Conservation (phyloP, 2,113 vertebrate species). For the Oostethus manadensis region DNA sequence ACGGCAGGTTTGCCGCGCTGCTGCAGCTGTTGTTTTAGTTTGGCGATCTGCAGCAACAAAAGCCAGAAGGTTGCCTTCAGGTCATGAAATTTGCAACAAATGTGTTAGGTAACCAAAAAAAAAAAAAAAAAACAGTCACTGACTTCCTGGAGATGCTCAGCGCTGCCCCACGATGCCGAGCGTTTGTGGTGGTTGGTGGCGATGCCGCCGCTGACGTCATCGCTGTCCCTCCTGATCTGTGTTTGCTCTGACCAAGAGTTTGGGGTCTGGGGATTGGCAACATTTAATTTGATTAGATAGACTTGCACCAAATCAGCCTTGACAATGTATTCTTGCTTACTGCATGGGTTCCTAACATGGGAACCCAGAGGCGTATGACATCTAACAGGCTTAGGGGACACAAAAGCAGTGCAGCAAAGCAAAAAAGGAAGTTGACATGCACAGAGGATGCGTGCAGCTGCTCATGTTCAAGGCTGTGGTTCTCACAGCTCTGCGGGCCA, state of each 20-base stretch:
- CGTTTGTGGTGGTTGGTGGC: slow-evolving; percentile 74
- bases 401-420: slow-evolving; percentile 34
- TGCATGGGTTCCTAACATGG: no score
- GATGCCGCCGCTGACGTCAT: slow-evolving; percentile 22
- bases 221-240: slow-evolving; percentile 49
- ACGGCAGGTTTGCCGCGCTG: slow-evolving; percentile 64
- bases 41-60: slow-evolving; percentile 70
- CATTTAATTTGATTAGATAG: neutral
- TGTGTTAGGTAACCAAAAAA: neutral
- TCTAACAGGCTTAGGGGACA: slow-evolving; percentile 54
- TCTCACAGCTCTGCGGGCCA: slow-evolving; percentile 18
- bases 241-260: slow-evolving; percentile 75
- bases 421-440: slow-evolving; percentile 14
- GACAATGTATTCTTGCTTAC: no score
- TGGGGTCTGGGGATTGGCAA: slow-evolving; percentile 74
- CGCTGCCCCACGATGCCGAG: slow-evolving; percentile 83
- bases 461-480: slow-evolving; percentile 36
- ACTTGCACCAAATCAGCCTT: neutral
- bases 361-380: neutral
- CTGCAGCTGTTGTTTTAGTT: slow-evolving; percentile 85
- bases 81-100: slow-evolving; percentile 2
- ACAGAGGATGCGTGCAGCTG: slow-evolving; percentile 54
- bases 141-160: slow-evolving; percentile 82
- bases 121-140: neutral
- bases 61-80: slow-evolving; percentile 21